Percentiles rank a stretch among this genome's conserved stretches.
phyloP scores from a whole-genome alignment of 1,140 invertebrate genomes.

The Protaetia brevitarsis region DNA sequence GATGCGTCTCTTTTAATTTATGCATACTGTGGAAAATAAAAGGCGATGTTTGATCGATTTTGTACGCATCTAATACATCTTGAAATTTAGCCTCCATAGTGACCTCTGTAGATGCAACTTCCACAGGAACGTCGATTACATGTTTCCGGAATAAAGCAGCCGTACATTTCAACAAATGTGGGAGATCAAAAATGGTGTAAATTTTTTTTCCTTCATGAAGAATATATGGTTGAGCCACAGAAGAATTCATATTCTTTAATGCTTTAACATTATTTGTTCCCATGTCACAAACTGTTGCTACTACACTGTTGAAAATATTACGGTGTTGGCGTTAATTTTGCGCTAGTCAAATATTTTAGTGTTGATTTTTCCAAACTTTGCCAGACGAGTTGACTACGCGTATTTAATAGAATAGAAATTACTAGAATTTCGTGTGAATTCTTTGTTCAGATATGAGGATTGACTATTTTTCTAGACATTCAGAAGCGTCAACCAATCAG shows the following conservation, averaged over 20 bases:
- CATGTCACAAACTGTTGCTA: conserved; percentile 25
- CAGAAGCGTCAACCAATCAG: too few relatives aligned
- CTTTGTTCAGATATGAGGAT: too few relatives aligned
- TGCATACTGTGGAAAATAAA: conserved; percentile 26
- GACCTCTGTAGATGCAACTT: neutral
- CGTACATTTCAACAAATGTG: conserved; percentile 31
- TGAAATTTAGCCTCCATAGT: conserved; percentile 27
- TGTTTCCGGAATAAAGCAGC: conserved; percentile 27
- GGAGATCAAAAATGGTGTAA: conserved; percentile 29
- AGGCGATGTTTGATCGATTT: conserved; percentile 25
- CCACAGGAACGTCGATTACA: conserved; percentile 7
- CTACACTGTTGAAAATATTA: too few relatives aligned
- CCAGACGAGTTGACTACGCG: too few relatives aligned
- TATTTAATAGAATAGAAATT: too few relatives aligned
- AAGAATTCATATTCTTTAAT: neutral
- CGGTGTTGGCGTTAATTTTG: too few relatives aligned
- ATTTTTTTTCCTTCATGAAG: conserved; percentile 22
- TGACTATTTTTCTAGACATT: too few relatives aligned
- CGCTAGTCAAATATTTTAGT: too few relatives aligned
- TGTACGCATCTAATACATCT: conserved; percentile 24
- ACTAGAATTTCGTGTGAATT: too few relatives aligned
- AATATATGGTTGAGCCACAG: neutral
- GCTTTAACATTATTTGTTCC: conserved; percentile 18
- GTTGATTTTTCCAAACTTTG: too few relatives aligned
- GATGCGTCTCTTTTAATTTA: conserved; percentile 29